Evolutionary conservation across 2,797 vertebrate species (phyloP), one percentile per base, ranked within the genome.

Genomic region (Buceros bicornis): DNA sequence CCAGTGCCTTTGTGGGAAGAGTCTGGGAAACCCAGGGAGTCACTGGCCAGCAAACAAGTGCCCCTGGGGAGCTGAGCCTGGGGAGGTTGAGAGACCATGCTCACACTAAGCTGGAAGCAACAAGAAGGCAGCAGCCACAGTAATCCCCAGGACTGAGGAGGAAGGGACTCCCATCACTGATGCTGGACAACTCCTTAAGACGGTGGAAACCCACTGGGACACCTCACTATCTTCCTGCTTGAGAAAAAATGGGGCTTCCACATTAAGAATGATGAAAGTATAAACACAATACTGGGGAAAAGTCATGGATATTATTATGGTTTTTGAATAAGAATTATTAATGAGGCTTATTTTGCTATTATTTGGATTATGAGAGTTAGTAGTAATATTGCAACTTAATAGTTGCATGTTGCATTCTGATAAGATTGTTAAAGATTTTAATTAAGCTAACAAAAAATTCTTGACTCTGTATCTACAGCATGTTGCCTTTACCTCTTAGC

Each of bases 381-480:
- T 77, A 60, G 6, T 4, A 56, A 40, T 18, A 29, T 45, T 62
- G 11, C 35, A 66, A 78, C 9, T 47, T 57, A 71, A 33, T 20
- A 29, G 31, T 21, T 20, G 80, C 66, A 25, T 24, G 19, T 25
- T 85, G 14, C 35, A 37, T 70, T 65, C n/a, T 60, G 20, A 48
- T 33, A 66, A 48, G 14, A 37, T 25, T 74, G 4, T 50, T 37
- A 45, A 80, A 56, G 14, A 50, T n/a, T 80, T 65, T 48, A 79
- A 53, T 60, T 37, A 67, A 48, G 48, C 7, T 56, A 66, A 43
- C 37, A 21, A 56, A 9, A 74, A 50, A 85, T 58, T 78, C 45
- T 72, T 72, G 20, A 8, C 19, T 64, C 35, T 2, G 0, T 37
- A 37, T 53, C 25, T 65, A n/a, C 0, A 0, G 8, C 9, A 17